phyloP scores from a whole-genome alignment of 2,113 vertebrate species.

The Piprites chloris region DNA sequence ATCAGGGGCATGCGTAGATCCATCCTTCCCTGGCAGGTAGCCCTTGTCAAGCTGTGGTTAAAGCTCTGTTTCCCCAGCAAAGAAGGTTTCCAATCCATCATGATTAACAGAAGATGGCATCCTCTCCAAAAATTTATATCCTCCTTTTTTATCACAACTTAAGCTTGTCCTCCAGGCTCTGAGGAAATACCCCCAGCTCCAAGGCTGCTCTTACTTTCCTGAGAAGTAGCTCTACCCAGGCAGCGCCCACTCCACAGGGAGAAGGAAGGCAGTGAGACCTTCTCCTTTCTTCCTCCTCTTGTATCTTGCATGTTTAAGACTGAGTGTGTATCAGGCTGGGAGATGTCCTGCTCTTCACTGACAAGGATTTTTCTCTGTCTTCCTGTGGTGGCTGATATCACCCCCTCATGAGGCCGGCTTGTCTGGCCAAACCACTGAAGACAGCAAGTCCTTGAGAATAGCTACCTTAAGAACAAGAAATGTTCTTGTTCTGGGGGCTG shows the following conservation, averaged over 20 bases:
- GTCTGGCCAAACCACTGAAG: not conserved
- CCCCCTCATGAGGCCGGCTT: not conserved
- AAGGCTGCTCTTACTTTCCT: not conserved
- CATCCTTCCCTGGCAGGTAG: not conserved
- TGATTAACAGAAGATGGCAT: not conserved
- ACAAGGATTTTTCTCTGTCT: not conserved
- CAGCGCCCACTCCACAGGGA: rapidly evolving
- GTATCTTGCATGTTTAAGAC: not conserved
- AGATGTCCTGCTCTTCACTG: not conserved
- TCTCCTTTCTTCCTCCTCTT: not conserved
- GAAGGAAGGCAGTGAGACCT: not conserved
- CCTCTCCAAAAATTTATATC: not conserved
- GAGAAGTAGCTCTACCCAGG: not conserved
- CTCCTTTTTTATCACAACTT: not conserved
- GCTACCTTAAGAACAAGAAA: not conserved
- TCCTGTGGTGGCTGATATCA: not conserved
- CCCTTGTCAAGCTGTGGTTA: not conserved
- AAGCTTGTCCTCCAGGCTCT: not conserved
- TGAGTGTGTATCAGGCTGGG: not conserved
- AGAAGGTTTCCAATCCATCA: not conserved
- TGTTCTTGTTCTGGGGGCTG: not conserved
- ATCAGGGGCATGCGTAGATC: not conserved
- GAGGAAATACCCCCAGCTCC: not conserved
- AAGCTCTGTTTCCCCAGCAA: not conserved
- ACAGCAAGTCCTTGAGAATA: not conserved